Conservation (phyloP, 92 coral and sea anemone species). For the Parazoanthus swiftii region DNA sequence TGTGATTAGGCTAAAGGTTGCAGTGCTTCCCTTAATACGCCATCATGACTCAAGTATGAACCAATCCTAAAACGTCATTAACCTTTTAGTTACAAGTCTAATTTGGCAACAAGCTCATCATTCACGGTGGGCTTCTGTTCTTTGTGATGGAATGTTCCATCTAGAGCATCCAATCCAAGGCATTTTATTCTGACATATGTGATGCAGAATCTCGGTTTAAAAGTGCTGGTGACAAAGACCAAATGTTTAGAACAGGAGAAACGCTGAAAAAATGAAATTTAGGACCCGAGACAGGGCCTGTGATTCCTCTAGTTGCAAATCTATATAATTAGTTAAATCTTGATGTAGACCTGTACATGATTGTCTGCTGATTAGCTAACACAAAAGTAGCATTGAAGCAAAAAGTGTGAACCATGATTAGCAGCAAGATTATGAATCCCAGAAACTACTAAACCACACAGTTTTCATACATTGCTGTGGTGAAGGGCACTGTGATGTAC, state of each 20-base stretch:
- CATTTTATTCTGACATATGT: background rate
- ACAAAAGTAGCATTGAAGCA: constrained; percentile 1
- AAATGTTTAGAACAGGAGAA: no score
- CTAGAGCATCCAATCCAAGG: background rate
- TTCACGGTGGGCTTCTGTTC: background rate
- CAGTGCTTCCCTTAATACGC: background rate
- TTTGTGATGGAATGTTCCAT: background rate
- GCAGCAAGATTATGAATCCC: background rate
- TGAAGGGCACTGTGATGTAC: no score
- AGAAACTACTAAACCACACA: background rate
- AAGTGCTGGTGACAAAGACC: no score
- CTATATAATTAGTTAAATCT: background rate
- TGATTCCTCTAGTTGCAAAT: background rate
- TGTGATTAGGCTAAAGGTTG: background rate
- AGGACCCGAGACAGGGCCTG: background rate
- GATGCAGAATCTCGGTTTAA: no score
- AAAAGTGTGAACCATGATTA: background rate
- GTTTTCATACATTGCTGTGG: background rate
- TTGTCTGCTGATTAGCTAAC: background rate
- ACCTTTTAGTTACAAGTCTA: background rate
- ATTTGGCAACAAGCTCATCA: background rate
- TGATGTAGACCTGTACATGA: background rate
- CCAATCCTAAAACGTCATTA: background rate
- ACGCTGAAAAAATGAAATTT: no score
- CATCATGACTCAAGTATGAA: background rate